Base-by-base conservation (phyloP, 2,113 vertebrate species). In the Mastomys coucha region DNA sequence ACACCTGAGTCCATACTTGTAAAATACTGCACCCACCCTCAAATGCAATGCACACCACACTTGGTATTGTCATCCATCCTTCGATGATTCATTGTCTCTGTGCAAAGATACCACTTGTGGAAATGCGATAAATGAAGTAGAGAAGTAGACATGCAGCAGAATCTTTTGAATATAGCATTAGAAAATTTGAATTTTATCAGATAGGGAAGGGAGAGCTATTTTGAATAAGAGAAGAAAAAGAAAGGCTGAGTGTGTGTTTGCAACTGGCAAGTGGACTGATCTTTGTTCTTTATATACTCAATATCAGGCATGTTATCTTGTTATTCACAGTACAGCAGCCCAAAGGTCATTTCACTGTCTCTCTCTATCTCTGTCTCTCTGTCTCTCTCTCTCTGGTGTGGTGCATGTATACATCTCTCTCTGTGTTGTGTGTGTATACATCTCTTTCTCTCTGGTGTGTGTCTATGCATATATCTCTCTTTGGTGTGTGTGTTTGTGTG, bases 141-240 rank as follows among this genome's bases (percentile, higher is more conserved):
- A 42, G 70, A 70, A 56, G 72, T 14, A 56, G 69, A 28, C 20
- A n/a, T 36, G 24, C 1, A 1, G 39, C 28, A 45, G 0, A 73
- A 39, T 49, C 39, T 42, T 88, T 72, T 39, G 20, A 93, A 31
- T 39, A 63, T 36, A 19, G 78, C 63, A 33, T 42, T 65, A 67
- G 76, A 56, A 67, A 67, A 91, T 86, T 42, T 80, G 63, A 72
- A 93, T 45, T 85, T 85, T 60, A 84, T 72, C 53, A 69, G 58
- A 33, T 45, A 69, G n/a, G 4, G 58, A 91, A 91, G 2, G 36
- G 13, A 51, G 36, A 72, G 69, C 26, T 49, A 13, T 51, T 78
- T 31, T 88, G 82, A 72, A 31, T 8, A 69, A 26, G 39, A 67
- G 45, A 92, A 28, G 36, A 33, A 51, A 31, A 36, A 81, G 16